Percentiles rank a stretch among this genome's conserved stretches.
phyloP scores from a whole-genome alignment of 2,113 vertebrate genomes.

The Naja naja region DNA sequence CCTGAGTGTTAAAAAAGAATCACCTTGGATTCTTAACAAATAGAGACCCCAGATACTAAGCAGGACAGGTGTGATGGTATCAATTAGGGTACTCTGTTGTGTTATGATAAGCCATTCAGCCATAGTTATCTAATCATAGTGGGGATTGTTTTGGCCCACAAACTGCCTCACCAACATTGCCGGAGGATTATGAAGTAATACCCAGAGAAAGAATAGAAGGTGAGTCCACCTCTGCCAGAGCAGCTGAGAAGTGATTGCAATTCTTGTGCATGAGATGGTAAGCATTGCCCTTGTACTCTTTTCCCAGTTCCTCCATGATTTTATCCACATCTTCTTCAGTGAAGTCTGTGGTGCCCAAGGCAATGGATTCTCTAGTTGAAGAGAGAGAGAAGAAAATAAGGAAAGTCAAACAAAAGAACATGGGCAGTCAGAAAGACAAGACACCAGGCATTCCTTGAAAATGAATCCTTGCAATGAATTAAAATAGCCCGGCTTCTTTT shows the following conservation, averaged over 20 bases:
- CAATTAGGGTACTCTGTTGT: not conserved
- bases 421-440: not conserved
- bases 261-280: slow-evolving; percentile 91
- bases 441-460: not conserved
- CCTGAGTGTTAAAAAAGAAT: not conserved
- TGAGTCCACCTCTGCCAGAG: slow-evolving; percentile 81
- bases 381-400: slow-evolving; percentile 6
- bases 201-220: not conserved
- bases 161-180: not conserved
- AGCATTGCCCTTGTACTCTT: slow-evolving; percentile 85
- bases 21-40: not conserved
- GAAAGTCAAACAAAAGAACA: slow-evolving; percentile 12
- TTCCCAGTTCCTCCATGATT: slow-evolving; percentile 90
- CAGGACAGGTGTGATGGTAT: not conserved
- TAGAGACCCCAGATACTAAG: not conserved
- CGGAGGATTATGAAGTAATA: not conserved
- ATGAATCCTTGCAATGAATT: not conserved
- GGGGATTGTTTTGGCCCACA: not conserved
- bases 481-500: not conserved
- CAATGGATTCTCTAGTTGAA: slow-evolving; percentile 84
- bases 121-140: not conserved
- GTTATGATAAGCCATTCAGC: not conserved
- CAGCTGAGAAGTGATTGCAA: slow-evolving; percentile 88
- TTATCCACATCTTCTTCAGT: slow-evolving; percentile 88
- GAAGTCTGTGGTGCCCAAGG: slow-evolving; percentile 87